Conservation (phyloP, 2,888 invertebrate genomes). For the Zygothrica quintamaculata region DNA sequence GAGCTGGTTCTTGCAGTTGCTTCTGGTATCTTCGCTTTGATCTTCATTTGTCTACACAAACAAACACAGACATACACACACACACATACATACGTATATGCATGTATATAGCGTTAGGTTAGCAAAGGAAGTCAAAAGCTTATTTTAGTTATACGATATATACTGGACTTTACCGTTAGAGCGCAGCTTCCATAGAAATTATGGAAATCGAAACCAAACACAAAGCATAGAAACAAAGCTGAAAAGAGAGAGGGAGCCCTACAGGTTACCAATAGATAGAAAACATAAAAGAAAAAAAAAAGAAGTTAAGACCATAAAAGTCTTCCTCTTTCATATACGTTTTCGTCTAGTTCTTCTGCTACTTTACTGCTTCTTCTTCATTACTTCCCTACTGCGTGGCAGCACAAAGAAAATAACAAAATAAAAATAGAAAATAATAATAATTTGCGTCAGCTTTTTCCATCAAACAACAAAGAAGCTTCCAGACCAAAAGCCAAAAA, state of each 20-base stretch:
- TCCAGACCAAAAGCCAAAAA: no score
- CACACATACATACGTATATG: not conserved
- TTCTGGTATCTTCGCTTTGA: conserved; percentile 26
- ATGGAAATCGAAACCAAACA: conserved; percentile 32
- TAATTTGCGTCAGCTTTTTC: conserved; percentile 56
- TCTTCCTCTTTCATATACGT: conserved; percentile 31
- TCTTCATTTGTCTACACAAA: conserved; percentile 23
- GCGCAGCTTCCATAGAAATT: conserved; percentile 40
- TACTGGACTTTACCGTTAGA: conserved; percentile 46
- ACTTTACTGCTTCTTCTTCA: no score
- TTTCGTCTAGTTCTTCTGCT: conserved; percentile 36
- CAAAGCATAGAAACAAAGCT: conserved; percentile 13
- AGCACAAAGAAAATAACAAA: conserved; percentile 12
- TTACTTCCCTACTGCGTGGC: conserved; percentile 13
- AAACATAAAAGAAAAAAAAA: conserved; percentile 9
- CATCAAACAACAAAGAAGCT: conserved; percentile 45
- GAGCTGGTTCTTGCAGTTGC: conserved; percentile 53
- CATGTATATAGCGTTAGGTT: conserved; percentile 33
- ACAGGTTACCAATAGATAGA: conserved; percentile 15
- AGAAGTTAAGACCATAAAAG: conserved; percentile 40
- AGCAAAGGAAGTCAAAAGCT: conserved; percentile 49
- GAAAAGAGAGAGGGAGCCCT: conserved; percentile 14
- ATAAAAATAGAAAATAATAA: no score
- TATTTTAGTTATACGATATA: conserved; percentile 42
- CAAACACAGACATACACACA: conserved; percentile 9